Percentiles rank a stretch among this genome's conserved stretches.
Conservation (phyloP, 2,113 vertebrate genomes). For the Irena cyanogastra region DNA sequence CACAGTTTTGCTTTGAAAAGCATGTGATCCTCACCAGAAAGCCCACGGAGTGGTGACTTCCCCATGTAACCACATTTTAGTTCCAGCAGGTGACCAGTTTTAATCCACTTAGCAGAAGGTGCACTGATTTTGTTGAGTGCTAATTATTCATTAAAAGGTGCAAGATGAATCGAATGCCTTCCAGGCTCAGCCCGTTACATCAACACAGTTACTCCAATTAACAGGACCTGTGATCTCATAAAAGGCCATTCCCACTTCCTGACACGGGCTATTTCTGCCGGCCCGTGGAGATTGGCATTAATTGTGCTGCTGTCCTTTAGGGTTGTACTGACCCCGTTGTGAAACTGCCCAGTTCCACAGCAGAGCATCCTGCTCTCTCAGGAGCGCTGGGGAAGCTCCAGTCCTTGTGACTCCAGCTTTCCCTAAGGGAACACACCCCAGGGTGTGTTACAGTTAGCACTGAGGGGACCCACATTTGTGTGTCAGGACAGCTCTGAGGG, state of each 20-base stretch:
- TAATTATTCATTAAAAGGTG: conserved; percentile 40
- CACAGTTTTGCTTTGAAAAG: neutral
- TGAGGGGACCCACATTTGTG: neutral
- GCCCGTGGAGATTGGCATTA: neutral
- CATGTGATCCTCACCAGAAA: neutral
- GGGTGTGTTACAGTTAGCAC: neutral
- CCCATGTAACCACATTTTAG: neutral
- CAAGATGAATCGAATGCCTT: conserved; percentile 4
- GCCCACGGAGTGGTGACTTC: neutral
- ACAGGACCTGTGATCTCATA: conserved; percentile 23
- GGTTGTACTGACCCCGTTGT: neutral
- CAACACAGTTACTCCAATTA: conserved; percentile 40
- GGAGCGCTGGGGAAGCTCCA: neutral
- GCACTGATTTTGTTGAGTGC: conserved; percentile 21
- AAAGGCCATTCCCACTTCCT: neutral
- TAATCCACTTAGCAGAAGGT: conserved; percentile 52
- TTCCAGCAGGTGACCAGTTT: conserved; percentile 34
- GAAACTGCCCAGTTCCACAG: neutral
- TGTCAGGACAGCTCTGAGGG: neutral
- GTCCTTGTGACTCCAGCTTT: neutral
- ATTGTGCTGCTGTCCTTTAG: neutral
- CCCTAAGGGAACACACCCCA: neutral
- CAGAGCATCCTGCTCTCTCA: neutral
- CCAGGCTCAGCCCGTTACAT: conserved; percentile 21
- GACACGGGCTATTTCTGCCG: neutral